Conservation (phyloP, 2,888 invertebrate genomes). For the Lepidocyrtoides sp. region DNA sequence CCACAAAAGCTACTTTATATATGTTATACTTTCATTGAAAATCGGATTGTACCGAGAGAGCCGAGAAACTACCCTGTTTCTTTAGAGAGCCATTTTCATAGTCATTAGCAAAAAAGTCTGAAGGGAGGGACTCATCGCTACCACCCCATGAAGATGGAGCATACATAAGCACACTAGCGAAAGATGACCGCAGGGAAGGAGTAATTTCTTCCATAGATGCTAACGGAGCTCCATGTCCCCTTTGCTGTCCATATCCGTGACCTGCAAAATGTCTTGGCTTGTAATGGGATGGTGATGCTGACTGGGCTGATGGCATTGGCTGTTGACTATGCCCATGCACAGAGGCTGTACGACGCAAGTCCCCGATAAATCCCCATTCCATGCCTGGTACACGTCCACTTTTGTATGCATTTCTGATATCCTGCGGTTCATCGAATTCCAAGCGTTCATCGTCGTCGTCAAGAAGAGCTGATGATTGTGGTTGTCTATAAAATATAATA, state of each 20-base stretch:
- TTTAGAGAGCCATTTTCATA: slow-evolving; percentile 75
- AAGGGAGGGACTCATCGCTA: slow-evolving; percentile 74
- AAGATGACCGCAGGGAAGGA: slow-evolving; percentile 86
- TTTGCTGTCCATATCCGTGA: slow-evolving; percentile 79
- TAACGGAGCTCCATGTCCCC: slow-evolving; percentile 85
- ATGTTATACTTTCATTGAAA: slow-evolving; percentile 54
- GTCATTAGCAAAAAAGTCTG: slow-evolving; percentile 69
- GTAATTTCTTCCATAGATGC: slow-evolving; percentile 86
- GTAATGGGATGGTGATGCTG: slow-evolving; percentile 73
- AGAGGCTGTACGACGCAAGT: slow-evolving; percentile 65
- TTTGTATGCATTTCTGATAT: slow-evolving; percentile 71
- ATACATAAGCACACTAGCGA: slow-evolving; percentile 85
- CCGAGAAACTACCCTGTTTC: slow-evolving; percentile 78
- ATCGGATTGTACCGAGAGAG: slow-evolving; percentile 75
- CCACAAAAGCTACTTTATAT: background rate
- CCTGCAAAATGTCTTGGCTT: slow-evolving; percentile 81
- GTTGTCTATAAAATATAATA: slow-evolving; percentile 52
- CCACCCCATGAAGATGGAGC: slow-evolving; percentile 80
- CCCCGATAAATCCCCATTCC: slow-evolving; percentile 71
- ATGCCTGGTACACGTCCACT: slow-evolving; percentile 67
- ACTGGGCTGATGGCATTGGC: background rate
- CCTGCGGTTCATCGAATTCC: slow-evolving; percentile 71
- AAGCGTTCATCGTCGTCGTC: slow-evolving; percentile 73
- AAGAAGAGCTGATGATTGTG: slow-evolving; percentile 33
- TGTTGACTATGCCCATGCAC: slow-evolving; percentile 9